phyloP scores from a whole-genome alignment of 2,888 invertebrate genomes.

The Acholoe squamosa region DNA sequence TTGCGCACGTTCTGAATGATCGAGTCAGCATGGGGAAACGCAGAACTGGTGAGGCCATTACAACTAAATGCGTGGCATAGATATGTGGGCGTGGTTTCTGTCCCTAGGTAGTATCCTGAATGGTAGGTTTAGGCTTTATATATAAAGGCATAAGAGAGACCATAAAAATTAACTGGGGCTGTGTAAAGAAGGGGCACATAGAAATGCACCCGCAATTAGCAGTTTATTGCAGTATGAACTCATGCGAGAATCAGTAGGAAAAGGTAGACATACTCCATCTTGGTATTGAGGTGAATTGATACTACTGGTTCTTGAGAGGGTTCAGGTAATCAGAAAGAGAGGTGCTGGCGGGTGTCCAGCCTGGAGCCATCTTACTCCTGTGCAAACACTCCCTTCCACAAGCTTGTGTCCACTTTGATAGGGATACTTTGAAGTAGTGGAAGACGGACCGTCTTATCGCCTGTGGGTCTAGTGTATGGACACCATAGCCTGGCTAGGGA shows the following conservation, averaged over 20 bases:
- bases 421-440: background rate
- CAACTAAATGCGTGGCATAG: too few relatives aligned
- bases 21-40: too few relatives aligned
- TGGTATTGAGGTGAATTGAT: background rate
- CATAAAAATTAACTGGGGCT: too few relatives aligned
- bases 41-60: too few relatives aligned
- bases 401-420: background rate
- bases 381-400: background rate
- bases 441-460: background rate
- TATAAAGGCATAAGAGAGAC: too few relatives aligned
- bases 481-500: background rate
- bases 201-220: too few relatives aligned
- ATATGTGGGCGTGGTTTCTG: too few relatives aligned
- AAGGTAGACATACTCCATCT: background rate
- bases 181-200: too few relatives aligned
- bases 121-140: too few relatives aligned
- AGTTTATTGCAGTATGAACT: too few relatives aligned
- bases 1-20: too few relatives aligned
- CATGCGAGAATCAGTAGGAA: background rate
- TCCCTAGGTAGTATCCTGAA: too few relatives aligned
- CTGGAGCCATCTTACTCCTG: background rate
- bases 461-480: background rate
- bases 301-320: background rate
- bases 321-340: background rate
- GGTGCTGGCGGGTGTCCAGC: background rate